Base-by-base conservation (phyloP, 2,888 invertebrate species). In the Hipparchia semele region DNA sequence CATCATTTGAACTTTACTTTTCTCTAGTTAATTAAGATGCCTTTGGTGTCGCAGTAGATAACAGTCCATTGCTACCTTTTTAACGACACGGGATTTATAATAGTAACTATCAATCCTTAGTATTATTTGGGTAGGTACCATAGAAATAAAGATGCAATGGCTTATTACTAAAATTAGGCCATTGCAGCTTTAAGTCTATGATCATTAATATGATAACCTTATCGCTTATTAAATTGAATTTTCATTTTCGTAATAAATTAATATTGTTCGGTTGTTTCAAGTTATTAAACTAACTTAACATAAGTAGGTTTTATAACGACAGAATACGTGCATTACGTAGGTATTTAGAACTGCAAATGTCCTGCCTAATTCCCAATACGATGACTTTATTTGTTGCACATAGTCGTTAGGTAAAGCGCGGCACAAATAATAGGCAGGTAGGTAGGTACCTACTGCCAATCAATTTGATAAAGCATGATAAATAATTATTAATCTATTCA, bases 21-120 rank as follows among this genome's bases (percentile, higher is more conserved):
- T 65, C 65, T 58, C 53, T 60, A 65, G 51, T 65, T 66, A 53
- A 72, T 65, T 68, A 72, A 72, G 61, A 72, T 72, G 56, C 72
- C 72, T 72, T 67, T 51, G 46, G 61, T 51, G 68, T 39, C 60
- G 56, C n/a, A 54, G 60, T 45, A 61, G 39, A 72, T 68, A 64
- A 68, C 58, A 54, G 56, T 58, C 33, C 10, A 8, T 68, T 68
- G 65, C 59, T 66, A 59, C 60, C 23, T 60, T 10, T 58, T 23
- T 70, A 45, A 54, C 53, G 65, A 53, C 51, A 65, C 51, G 33
- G 33, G 33, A 53, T 65, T 65, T 53, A 10, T 53, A 33, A 23
- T 62, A 46, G n/a, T 62, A 64, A 51, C 13, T 64, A 64, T 6
- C 9, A 2, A 64, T 51, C 23, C 23, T 60, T 33, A 10, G 39